These are phyloP conservation scores for Cyprinodon tularosa DNA, from an alignment of 2,113 vertebrate species.

Conservation along the genomic window DNA sequence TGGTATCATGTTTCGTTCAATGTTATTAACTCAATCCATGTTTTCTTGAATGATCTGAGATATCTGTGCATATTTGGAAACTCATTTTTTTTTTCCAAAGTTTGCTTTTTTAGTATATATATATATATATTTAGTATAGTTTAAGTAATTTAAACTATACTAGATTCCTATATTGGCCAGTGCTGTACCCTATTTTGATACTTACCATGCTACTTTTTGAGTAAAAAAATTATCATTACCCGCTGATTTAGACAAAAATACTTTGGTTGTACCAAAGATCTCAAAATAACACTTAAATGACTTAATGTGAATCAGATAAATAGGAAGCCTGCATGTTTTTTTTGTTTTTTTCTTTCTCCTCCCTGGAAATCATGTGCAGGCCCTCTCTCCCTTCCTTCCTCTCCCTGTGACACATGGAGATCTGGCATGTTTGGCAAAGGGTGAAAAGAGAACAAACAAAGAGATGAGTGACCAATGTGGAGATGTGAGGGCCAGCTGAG, in stretches of 20 bases:
- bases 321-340: slow-evolving; percentile 45
- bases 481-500: slow-evolving; percentile 70
- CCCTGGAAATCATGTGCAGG: slow-evolving; percentile 60
- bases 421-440: slow-evolving; percentile 73
- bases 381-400: slow-evolving; percentile 55
- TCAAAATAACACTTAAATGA: slow-evolving; percentile 48
- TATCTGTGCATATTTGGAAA: not conserved
- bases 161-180: not conserved
- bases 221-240: not conserved
- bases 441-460: slow-evolving; percentile 70
- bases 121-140: no score
- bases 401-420: slow-evolving; percentile 59
- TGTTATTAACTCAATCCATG: no score
- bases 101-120: not conserved
- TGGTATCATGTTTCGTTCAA: not conserved
- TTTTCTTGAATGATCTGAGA: not conserved
- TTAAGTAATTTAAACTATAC: no score
- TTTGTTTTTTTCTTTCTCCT: slow-evolving; percentile 50
- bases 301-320: slow-evolving; percentile 62
- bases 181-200: not conserved
- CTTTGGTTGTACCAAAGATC: not conserved
- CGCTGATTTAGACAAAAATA: slow-evolving; percentile 11
- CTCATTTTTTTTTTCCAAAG: not conserved
- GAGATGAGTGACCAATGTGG: slow-evolving; percentile 68
- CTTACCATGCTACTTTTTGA: not conserved